These are phyloP conservation scores for Bradypodion ventrale DNA, from an alignment of 2,797 vertebrate species.

Conservation along the genomic window DNA sequence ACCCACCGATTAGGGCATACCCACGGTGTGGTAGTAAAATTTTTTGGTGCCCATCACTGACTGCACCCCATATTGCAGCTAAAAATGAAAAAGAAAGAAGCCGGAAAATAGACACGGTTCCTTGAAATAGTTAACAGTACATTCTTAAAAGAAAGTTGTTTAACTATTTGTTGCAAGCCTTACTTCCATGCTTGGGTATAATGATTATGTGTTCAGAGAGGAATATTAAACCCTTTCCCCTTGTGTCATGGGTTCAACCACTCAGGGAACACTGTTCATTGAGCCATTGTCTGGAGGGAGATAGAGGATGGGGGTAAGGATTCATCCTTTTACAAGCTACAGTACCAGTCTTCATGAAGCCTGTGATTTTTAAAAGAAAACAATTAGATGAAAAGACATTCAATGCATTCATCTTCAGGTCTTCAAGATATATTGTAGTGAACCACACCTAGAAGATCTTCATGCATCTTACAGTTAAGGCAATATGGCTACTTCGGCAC, in stretches of 20 bases:
- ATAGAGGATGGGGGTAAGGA: not conserved
- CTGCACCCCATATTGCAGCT: conserved; percentile 34
- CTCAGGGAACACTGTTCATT: not conserved
- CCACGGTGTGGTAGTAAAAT: too few relatives aligned
- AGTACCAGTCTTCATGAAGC: not conserved
- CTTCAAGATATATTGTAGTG: too few relatives aligned
- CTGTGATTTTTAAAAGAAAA: not conserved
- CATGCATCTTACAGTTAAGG: too few relatives aligned
- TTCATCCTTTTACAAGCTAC: not conserved
- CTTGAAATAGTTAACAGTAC: not conserved
- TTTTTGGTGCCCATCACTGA: too few relatives aligned
- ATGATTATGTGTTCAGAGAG: not conserved
- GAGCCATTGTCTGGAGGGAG: not conserved
- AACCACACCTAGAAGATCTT: too few relatives aligned
- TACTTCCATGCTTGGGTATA: not conserved
- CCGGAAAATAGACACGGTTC: not conserved
- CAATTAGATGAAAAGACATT: too few relatives aligned
- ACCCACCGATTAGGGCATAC: too few relatives aligned
- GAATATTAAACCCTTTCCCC: not conserved
- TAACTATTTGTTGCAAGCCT: not conserved
- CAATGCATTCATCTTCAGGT: too few relatives aligned
- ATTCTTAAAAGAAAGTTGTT: not conserved
- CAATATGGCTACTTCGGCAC: too few relatives aligned
- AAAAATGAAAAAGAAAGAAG: not conserved
- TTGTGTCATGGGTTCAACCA: not conserved